Percentiles rank a stretch among this genome's conserved stretches.
Evolutionary conservation across 2,797 vertebrate species (phyloP).

Genomic region (Chanos chanos): DNA sequence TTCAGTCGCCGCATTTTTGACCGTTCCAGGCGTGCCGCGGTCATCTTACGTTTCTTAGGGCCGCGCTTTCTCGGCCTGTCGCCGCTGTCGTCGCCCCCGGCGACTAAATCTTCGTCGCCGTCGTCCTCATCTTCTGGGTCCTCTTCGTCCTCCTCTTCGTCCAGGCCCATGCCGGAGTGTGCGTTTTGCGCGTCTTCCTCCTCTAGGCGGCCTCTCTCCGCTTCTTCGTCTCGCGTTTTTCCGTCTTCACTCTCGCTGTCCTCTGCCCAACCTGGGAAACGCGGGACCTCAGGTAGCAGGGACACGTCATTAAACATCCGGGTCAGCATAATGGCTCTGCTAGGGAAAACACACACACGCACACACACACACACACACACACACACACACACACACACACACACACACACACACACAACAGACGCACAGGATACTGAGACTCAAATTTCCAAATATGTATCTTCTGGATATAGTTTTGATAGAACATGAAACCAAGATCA

Average conservation of each 20-base stretch:
- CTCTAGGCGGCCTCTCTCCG: constrained; percentile 66
- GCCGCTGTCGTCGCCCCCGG: constrained; percentile 74
- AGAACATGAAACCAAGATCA: too few relatives aligned
- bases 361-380: too few relatives aligned
- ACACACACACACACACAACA: too few relatives aligned
- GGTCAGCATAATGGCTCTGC: constrained; percentile 86
- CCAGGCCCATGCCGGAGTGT: constrained; percentile 69
- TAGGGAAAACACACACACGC: too few relatives aligned
- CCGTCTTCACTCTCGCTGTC: constrained; percentile 72
- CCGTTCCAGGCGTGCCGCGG: constrained; percentile 85
- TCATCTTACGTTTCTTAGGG: constrained; percentile 97
- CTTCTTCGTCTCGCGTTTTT: constrained; percentile 78
- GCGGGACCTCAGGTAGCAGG: constrained; percentile 91
- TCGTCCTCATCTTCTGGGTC: constrained; percentile 77
- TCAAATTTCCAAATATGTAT: too few relatives aligned
- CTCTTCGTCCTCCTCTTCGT: constrained; percentile 68
- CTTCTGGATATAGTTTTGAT: too few relatives aligned
- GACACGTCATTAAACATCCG: constrained; percentile 93
- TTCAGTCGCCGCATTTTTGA: constrained; percentile 90
- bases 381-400: too few relatives aligned
- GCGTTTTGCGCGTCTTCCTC: constrained; percentile 65
- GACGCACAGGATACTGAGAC: too few relatives aligned
- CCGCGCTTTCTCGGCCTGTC: constrained; percentile 93
- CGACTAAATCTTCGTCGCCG: constrained; percentile 75
- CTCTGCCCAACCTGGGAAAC: constrained; percentile 89